These are phyloP conservation scores for Colossoma macropomum DNA, from an alignment of 2,113 vertebrate species.

Conservation along the genomic window DNA sequence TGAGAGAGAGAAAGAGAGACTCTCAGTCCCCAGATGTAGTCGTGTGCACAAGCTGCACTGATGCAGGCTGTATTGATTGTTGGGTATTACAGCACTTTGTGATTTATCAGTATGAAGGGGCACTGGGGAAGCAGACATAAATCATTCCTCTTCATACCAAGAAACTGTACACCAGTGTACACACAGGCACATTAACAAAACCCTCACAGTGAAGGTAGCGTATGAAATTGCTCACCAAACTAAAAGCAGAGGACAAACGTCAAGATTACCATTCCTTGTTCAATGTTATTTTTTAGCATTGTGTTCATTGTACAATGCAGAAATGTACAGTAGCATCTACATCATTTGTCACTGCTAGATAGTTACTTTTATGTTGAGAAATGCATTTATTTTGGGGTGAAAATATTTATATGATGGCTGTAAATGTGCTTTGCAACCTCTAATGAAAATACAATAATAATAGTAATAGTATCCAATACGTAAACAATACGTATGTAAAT, in stretches of 20 bases:
- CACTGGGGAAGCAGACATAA: constrained; percentile 18
- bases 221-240: not conserved
- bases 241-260: not conserved
- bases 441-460: too few relatives aligned
- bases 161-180: not conserved
- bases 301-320: too few relatives aligned
- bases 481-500: too few relatives aligned
- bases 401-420: too few relatives aligned
- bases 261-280: not conserved
- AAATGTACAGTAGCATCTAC: too few relatives aligned
- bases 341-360: too few relatives aligned
- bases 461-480: too few relatives aligned
- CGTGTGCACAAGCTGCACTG: not conserved
- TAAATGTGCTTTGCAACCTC: too few relatives aligned
- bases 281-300: too few relatives aligned
- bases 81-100: constrained; percentile 51
- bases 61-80: constrained; percentile 55
- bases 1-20: not conserved
- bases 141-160: constrained; percentile 42
- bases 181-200: not conserved
- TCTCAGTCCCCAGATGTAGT: not conserved
- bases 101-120: constrained; percentile 54
- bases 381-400: too few relatives aligned
- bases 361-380: too few relatives aligned
- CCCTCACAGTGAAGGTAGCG: not conserved